A percentile compares a stretch with the other conserved stretches of the same genome.
These are phyloP conservation scores for Protosalanx chinensis DNA, from an alignment of 2,797 vertebrate species.

Conservation along the genomic window DNA sequence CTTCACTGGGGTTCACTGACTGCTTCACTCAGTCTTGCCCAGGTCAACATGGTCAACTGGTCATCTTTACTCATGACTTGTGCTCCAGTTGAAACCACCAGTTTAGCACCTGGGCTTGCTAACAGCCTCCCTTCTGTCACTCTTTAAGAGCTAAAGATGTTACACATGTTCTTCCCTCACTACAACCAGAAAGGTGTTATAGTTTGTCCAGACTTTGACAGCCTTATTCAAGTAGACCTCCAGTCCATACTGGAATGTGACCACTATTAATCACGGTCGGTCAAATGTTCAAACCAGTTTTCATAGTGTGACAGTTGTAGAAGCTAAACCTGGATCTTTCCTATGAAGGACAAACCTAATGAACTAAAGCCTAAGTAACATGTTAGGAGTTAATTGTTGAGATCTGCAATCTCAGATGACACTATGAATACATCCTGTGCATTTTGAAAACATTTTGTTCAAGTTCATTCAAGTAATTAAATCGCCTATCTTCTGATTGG, in stretches of 20 bases:
- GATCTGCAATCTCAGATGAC: slow-evolving; percentile 11
- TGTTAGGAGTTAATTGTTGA: not conserved
- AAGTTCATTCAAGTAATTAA: slow-evolving; percentile 5
- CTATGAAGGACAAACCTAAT: not conserved
- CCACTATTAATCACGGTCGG: not conserved
- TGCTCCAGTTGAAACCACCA: slow-evolving; percentile 26
- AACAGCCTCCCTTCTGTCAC: slow-evolving; percentile 41
- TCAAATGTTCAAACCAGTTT: too few species aligned
- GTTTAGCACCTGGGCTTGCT: slow-evolving; percentile 56
- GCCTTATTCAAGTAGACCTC: slow-evolving; percentile 49
- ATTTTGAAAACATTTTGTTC: slow-evolving; percentile 22
- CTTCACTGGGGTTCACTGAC: slow-evolving; percentile 49
- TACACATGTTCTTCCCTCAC: slow-evolving; percentile 37
- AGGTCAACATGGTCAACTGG: slow-evolving; percentile 1
- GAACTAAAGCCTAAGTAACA: not conserved
- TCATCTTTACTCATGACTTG: not conserved
- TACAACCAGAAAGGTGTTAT: slow-evolving; percentile 15
- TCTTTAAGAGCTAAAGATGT: slow-evolving; percentile 37
- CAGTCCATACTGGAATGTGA: slow-evolving; percentile 6
- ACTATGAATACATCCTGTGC: slow-evolving; percentile 22
- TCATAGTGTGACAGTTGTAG: too few species aligned
- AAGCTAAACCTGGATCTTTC: too few species aligned
- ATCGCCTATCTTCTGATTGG: slow-evolving; percentile 21
- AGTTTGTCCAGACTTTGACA: slow-evolving; percentile 42
- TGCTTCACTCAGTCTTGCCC: slow-evolving; percentile 16